These are phyloP conservation scores for Antheraea yamamai DNA, from an alignment of 2,888 invertebrate genomes.

Conservation along the genomic window DNA sequence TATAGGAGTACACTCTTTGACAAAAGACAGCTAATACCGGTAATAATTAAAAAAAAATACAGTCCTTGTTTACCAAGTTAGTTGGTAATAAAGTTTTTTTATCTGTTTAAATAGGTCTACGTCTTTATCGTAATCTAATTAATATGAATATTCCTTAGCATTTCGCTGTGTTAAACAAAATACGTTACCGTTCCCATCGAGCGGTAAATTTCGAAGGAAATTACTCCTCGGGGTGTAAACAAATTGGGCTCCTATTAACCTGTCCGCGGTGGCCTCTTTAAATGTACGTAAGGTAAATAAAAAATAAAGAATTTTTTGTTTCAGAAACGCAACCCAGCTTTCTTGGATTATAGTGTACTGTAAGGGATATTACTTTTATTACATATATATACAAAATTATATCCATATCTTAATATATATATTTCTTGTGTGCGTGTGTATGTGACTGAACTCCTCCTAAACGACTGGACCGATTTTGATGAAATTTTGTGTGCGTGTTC, in stretches of 20 bases:
- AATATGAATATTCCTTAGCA: background rate
- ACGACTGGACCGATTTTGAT: no score
- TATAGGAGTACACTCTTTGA: no score
- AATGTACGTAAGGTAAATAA: slow-evolving; percentile 14
- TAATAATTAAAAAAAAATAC: no score
- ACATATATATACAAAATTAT: background rate
- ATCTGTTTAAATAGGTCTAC: no score
- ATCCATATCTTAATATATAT: no score
- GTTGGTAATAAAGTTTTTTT: no score
- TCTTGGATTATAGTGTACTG: background rate
- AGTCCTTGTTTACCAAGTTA: no score
- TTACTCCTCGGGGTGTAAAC: slow-evolving; percentile 37
- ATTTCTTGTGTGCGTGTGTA: no score
- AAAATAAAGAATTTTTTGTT: background rate
- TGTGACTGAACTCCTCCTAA: no score
- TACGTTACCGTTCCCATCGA: slow-evolving; percentile 25
- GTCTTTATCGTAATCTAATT: background rate
- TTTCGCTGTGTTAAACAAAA: slow-evolving; percentile 7
- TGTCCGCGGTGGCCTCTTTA: slow-evolving; percentile 30
- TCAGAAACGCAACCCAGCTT: background rate
- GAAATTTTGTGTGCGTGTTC: no score
- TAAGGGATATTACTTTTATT: background rate
- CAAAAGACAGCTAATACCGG: no score
- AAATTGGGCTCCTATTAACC: slow-evolving; percentile 41
- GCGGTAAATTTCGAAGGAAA: slow-evolving; percentile 37